Percentiles rank a stretch among this genome's conserved stretches.
Conservation (phyloP, 2,888 invertebrate species). For the Hirtodrosophila histrioides region DNA sequence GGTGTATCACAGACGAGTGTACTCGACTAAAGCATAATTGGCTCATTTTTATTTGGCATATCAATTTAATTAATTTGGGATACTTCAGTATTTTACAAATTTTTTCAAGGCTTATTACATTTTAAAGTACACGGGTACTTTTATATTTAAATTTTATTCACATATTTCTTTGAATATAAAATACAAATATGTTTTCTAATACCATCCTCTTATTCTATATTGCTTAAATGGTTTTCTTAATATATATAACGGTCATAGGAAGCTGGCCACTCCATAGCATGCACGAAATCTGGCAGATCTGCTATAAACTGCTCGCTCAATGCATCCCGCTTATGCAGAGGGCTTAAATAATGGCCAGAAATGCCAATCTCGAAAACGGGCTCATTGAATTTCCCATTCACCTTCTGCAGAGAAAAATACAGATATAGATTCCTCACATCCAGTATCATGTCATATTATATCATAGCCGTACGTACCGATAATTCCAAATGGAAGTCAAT, state of each 20-base stretch:
- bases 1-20: too few species aligned
- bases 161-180: too few species aligned
- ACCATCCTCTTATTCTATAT: neutral
- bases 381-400: constrained; percentile 54
- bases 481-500: constrained; percentile 72
- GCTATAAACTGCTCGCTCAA: constrained; percentile 84
- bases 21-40: too few species aligned
- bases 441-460: too few species aligned
- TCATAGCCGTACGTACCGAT: constrained; percentile 47
- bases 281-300: constrained; percentile 86
- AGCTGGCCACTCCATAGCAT: constrained; percentile 85
- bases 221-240: constrained; percentile 36
- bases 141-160: too few species aligned
- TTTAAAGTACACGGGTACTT: too few species aligned
- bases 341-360: constrained; percentile 85
- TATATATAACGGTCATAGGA: constrained; percentile 84
- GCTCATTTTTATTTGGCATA: too few species aligned
- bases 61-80: too few species aligned
- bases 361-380: constrained; percentile 84
- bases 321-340: constrained; percentile 83
- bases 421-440: neutral
- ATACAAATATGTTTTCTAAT: neutral
- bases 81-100: too few species aligned
- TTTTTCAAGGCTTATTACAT: too few species aligned
- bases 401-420: constrained; percentile 48